Evolutionary conservation across 2,113 vertebrate genomes (phyloP), one percentile per base, ranked within the genome.

Genomic region (Rana temporaria): DNA sequence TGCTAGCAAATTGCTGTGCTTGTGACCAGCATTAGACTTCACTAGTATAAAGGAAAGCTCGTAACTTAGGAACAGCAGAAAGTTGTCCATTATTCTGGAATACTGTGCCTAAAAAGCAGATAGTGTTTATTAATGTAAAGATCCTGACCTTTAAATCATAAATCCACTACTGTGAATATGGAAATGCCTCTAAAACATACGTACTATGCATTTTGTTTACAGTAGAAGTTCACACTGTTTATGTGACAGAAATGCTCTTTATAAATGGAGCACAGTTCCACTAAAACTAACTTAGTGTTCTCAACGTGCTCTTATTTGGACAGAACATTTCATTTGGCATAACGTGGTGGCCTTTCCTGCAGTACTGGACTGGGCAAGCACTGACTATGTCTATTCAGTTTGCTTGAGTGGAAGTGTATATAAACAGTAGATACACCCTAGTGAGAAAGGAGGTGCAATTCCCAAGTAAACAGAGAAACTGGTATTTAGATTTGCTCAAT

Each of bases 211-310:
- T 62, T 60, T 70, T 80, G 78, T 80, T 80, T 80, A 70, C 78
- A 80, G 66, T 80, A 70, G 65, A 69, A 59, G 65, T 68, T 59
- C 65, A 79, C 32, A 80, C 78, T 80, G 78, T 80, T 80, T 71
- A 80, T 70, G 78, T n/a, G 66, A 80, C 55, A 80, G 78, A 70
- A 80, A 70, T 70, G 32, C 67, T 24, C 52, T 20, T 7, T 76
- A 90, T 65, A 90, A 91, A 78, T 85, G 72, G 24, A 20, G 83
- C 78, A 34, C 84, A 88, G 88, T 85, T 87, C 84, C 78, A 87
- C 84, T 60, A 71, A 91, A 92, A 90, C 87, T 84, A 88, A 78
- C 81, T 90, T 78, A 86, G 85, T 92, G 88, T 91, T 91, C 88
- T 88, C 80, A 1, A 34, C 67, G 85, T 77, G 74, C 81, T 80